Evolutionary conservation across 2,113 vertebrate species (phyloP).

Genomic region (Potamarius usumacintae): DNA sequence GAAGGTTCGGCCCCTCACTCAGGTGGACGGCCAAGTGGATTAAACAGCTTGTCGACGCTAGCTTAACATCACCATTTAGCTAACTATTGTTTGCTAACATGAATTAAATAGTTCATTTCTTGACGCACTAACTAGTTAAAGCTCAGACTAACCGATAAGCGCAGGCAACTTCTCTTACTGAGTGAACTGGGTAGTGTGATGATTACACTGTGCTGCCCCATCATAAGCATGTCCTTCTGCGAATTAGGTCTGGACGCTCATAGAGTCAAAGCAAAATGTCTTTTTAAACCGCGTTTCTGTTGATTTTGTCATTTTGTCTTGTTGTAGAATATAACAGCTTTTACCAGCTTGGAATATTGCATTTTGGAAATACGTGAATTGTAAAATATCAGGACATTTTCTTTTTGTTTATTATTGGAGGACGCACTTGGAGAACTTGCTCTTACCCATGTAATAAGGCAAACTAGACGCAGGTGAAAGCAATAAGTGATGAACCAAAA

Average conservation of each 20-base stretch:
- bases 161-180: conserved; percentile 42
- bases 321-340: no score
- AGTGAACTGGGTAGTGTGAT: conserved; percentile 26
- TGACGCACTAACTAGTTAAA: neutral
- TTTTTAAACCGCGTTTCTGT: neutral
- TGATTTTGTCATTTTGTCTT: neutral
- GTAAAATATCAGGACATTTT: neutral
- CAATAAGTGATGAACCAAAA: neutral
- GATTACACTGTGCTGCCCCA: neutral
- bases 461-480: neutral
- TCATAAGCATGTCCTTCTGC: no score
- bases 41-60: neutral
- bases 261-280: neutral
- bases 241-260: neutral
- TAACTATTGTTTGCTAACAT: neutral
- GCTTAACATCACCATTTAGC: conserved; percentile 7
- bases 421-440: neutral
- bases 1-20: conserved; percentile 58
- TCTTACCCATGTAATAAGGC: neutral
- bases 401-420: neutral
- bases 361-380: neutral
- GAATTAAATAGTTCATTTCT: neutral
- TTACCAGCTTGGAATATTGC: neutral
- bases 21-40: neutral
- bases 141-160: neutral